phyloP scores from a whole-genome alignment of 1,140 invertebrate genomes.

The Pseudomyrmex sp. region DNA sequence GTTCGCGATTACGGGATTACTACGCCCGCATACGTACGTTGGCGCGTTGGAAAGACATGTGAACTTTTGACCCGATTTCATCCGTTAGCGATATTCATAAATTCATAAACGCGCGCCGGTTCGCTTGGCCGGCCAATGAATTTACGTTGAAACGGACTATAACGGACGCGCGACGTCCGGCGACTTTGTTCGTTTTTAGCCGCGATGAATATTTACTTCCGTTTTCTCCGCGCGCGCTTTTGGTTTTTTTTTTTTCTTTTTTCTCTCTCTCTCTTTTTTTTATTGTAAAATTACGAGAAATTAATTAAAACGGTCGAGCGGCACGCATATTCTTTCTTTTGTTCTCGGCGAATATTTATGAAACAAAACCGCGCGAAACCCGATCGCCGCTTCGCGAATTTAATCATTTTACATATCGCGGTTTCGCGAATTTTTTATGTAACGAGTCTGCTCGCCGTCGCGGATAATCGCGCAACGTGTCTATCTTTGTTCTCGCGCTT shows the following conservation, averaged over 20 bases:
- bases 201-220: slow-evolving; percentile 70
- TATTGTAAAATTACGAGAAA: slow-evolving; percentile 35
- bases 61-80: slow-evolving; percentile 70
- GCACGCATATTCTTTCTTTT: neutral
- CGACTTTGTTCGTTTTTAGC: slow-evolving; percentile 63
- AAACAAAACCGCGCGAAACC: slow-evolving; percentile 2
- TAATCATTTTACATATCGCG: slow-evolving; percentile 11
- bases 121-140: slow-evolving; percentile 55
- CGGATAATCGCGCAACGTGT: neutral
- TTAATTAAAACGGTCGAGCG: slow-evolving; percentile 60
- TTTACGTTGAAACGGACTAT: slow-evolving; percentile 60
- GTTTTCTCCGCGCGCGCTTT: neutral
- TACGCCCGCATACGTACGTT: neutral
- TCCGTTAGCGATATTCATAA: slow-evolving; percentile 72
- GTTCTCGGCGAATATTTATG: slow-evolving; percentile 32
- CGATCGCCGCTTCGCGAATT: neutral
- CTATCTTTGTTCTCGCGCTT: neutral
- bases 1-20: slow-evolving; percentile 42
- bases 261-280: slow-evolving; percentile 29
- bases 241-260: too few relatives aligned
- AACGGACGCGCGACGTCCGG: slow-evolving; percentile 12
- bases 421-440: neutral
- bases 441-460: neutral
- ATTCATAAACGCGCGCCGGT: slow-evolving; percentile 65
- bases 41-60: slow-evolving; percentile 42